Evolutionary conservation across 2,113 vertebrate genomes (phyloP).

Genomic region (Cygnus atratus): DNA sequence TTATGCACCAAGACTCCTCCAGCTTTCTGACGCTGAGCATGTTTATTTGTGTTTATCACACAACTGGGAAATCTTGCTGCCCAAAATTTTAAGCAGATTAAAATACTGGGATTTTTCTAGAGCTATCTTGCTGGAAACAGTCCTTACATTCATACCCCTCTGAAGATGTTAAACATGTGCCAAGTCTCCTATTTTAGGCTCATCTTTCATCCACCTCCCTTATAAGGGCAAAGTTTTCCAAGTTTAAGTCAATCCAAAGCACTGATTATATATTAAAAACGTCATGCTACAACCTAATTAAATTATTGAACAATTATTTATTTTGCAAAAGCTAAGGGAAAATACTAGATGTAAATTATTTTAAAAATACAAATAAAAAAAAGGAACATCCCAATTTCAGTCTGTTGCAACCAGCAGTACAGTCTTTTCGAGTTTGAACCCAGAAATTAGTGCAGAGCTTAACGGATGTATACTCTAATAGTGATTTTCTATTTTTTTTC

Average conservation of each 20-base stretch:
- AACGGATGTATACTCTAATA: neutral
- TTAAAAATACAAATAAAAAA: no score
- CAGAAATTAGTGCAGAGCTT: neutral
- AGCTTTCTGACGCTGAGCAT: neutral
- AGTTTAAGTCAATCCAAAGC: neutral
- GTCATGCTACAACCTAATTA: neutral
- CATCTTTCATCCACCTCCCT: neutral
- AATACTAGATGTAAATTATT: no score
- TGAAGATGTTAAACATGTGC: neutral
- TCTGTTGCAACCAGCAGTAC: neutral
- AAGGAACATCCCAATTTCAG: neutral
- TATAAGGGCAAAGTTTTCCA: conserved; percentile 28
- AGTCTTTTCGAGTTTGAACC: neutral
- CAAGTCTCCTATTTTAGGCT: conserved; percentile 26
- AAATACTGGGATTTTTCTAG: neutral
- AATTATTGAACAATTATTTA: neutral
- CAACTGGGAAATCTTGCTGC: neutral
- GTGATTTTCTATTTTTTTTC: neutral
- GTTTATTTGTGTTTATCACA: conserved; percentile 5
- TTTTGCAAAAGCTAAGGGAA: neutral
- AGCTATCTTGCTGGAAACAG: conserved; percentile 10
- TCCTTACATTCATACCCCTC: neutral
- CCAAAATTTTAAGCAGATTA: neutral
- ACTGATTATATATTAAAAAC: neutral
- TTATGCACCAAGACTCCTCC: neutral